Evolutionary conservation across 2,888 invertebrate species (phyloP), one percentile per base, ranked within the genome.

Genomic region (Andrena chrysosceles): DNA sequence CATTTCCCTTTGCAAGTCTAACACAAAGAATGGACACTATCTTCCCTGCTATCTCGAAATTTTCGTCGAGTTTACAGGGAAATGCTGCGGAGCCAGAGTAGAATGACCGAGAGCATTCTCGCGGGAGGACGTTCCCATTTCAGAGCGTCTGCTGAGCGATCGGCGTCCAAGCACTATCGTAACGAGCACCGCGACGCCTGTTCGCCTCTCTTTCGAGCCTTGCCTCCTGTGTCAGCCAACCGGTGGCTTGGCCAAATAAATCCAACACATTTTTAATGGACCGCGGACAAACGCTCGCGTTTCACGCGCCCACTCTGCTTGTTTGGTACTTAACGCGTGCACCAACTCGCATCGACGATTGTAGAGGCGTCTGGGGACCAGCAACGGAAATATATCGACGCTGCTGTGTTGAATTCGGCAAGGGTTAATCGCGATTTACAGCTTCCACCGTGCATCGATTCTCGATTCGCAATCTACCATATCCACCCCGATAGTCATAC

Each of bases 211-310:
- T 80, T 77, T 83, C 83, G 69, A 78, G 81, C 56, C 81, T 48
- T 62, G 77, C 80, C 69, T 66, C 29, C 70, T 42, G 74, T 71
- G 79, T 75, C 87, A 84, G 81, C 77, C 86, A 81, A 69, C 48
- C 81, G 75, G 63, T 78, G 76, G 85, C 72, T 68, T 76, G 85
- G 75, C 77, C 87, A 87, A 90, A 91, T 91, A 90, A 90, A 91
- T 90, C 87, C 89, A 82, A 88, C 90, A 81, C 84, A 91, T 90
- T 91, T 91, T 91, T 91, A 91, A 91, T 91, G 90, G 89, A 88
- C 89, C 89, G 88, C 88, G 90, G 85, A 90, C 89, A 88, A 91
- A 78, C 77, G 86, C 82, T 84, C 83, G 85, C 85, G 77, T 80
- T 78, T 69, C 76, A 75, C 83, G 81, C 81, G 82, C 77, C 78